Percentiles rank a stretch among this genome's conserved stretches.
Conservation (phyloP, 2,888 invertebrate species). For the Myopa tessellatipennis region DNA sequence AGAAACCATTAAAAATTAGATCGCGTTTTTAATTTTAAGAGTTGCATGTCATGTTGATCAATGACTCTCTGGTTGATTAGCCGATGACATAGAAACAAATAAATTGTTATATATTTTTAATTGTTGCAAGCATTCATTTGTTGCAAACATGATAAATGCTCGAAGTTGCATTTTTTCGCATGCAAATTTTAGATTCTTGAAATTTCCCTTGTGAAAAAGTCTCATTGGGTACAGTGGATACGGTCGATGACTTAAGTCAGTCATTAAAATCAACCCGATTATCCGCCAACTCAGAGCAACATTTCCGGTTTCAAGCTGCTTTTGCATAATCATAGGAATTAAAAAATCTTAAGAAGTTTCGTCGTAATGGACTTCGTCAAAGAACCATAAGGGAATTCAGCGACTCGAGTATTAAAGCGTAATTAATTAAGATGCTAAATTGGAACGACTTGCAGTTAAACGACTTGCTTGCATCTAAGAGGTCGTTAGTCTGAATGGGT, state of each 20-base stretch:
- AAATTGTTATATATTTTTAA: too few relatives aligned
- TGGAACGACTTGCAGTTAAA: constrained; percentile 21
- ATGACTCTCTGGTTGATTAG: too few relatives aligned
- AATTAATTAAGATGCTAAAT: constrained; percentile 32
- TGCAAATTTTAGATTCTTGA: neutral
- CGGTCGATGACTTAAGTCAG: constrained; percentile 3
- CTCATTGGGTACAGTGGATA: neutral
- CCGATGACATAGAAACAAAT: too few relatives aligned
- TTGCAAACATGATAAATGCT: too few relatives aligned
- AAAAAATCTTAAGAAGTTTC: neutral
- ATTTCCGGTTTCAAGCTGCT: constrained; percentile 13
- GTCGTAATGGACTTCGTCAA: neutral
- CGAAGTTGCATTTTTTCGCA: too few relatives aligned
- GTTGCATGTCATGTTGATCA: too few relatives aligned
- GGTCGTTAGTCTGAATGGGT: constrained; percentile 13
- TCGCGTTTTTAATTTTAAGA: too few relatives aligned
- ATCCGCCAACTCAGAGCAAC: constrained; percentile 6
- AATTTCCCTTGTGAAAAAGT: neutral
- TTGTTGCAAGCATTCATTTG: too few relatives aligned
- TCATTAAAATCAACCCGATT: constrained; percentile 13
- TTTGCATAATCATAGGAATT: constrained; percentile 23
- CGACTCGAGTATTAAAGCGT: neutral
- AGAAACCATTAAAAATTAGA: neutral
- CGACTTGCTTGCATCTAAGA: neutral
- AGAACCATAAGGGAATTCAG: neutral